Evolutionary conservation across 2,797 vertebrate genomes (phyloP).

Genomic region (Tapera naevia): DNA sequence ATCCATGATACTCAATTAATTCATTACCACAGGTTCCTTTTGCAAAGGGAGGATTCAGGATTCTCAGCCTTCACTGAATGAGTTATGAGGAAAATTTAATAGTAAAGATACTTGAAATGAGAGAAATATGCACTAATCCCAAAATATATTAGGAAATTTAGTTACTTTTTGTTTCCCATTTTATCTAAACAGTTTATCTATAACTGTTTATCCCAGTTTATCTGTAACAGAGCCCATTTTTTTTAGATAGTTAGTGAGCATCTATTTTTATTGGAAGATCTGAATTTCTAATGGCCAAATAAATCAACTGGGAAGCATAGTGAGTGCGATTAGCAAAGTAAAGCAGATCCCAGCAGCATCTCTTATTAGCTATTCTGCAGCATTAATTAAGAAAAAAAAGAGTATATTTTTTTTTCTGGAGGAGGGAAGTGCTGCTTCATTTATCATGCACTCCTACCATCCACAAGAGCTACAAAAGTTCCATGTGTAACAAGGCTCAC

Average conservation of each 20-base stretch:
- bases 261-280: neutral
- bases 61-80: neutral
- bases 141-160: neutral
- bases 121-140: neutral
- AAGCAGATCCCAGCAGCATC: neutral
- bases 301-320: neutral
- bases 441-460: neutral
- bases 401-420: constrained; percentile 23
- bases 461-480: neutral
- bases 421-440: neutral
- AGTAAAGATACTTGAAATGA: neutral
- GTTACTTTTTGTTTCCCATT: neutral
- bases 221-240: neutral
- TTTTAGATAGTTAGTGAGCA: neutral
- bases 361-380: neutral
- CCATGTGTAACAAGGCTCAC: neutral
- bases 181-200: no score
- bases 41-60: neutral
- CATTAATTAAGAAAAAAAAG: constrained; percentile 31
- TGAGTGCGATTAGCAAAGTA: neutral
- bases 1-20: neutral
- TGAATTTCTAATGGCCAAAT: neutral
- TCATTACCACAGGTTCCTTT: neutral
- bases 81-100: neutral
- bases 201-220: no score